phyloP scores from a whole-genome alignment of 2,113 vertebrate genomes.

The Neoarius graeffei region DNA sequence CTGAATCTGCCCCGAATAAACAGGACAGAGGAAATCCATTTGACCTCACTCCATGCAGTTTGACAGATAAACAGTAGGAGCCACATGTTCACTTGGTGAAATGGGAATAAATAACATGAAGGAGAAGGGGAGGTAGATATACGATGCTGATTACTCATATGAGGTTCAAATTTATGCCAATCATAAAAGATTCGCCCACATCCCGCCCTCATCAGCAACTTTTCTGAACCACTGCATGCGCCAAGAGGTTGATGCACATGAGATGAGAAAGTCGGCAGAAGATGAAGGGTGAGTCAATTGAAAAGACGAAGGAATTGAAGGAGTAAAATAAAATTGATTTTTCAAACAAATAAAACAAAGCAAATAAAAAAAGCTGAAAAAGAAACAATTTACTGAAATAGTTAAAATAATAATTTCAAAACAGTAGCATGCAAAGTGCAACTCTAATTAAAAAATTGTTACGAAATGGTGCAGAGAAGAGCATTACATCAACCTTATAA shows the following conservation, averaged over 20 bases:
- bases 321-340: neutral
- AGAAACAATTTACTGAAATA: neutral
- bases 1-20: neutral
- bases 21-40: constrained; percentile 5
- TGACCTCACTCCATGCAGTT: constrained; percentile 54
- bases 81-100: constrained; percentile 65
- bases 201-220: constrained; percentile 65
- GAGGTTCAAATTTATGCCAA: constrained; percentile 70
- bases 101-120: constrained; percentile 65
- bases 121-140: constrained; percentile 31
- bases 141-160: constrained; percentile 62
- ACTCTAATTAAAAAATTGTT: neutral
- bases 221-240: constrained; percentile 44
- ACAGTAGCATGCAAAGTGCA: neutral
- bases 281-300: neutral
- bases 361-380: neutral
- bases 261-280: neutral
- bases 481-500: neutral
- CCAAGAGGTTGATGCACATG: neutral
- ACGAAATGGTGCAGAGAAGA: neutral
- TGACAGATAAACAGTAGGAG: constrained; percentile 61
- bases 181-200: constrained; percentile 66
- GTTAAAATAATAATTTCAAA: neutral
- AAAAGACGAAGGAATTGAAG: neutral
- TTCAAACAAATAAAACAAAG: neutral